Conservation (phyloP, 2,888 invertebrate genomes). For the Cantharis nigra region DNA sequence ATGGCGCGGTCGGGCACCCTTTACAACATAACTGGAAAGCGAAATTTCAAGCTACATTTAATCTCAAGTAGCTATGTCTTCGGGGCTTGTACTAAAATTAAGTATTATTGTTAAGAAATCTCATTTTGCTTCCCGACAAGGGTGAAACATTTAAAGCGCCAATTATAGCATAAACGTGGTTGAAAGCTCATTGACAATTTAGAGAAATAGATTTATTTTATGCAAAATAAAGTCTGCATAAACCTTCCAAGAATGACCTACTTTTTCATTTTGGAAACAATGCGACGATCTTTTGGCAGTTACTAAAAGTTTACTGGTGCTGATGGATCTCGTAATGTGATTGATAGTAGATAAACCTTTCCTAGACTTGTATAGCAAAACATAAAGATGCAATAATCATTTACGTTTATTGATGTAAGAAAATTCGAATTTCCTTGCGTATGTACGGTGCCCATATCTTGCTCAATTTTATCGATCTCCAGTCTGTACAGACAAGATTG, state of each 20-base stretch:
- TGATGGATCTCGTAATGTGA: neutral
- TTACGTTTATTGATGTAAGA: neutral
- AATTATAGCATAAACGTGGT: slow-evolving; percentile 12
- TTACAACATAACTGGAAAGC: neutral
- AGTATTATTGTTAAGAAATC: slow-evolving; percentile 15
- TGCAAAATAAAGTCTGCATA: slow-evolving; percentile 6
- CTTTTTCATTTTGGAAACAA: slow-evolving; percentile 6
- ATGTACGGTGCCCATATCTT: neutral
- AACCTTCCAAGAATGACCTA: slow-evolving; percentile 4
- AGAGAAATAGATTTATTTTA: slow-evolving; percentile 7
- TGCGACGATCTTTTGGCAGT: neutral
- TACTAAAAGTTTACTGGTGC: neutral
- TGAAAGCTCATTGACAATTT: slow-evolving; percentile 9
- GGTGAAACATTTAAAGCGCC: slow-evolving; percentile 10
- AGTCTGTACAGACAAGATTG: neutral
- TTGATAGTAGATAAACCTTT: neutral
- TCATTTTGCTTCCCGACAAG: slow-evolving; percentile 7
- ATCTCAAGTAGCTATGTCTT: slow-evolving; percentile 16
- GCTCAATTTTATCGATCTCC: neutral
- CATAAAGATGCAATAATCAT: neutral
- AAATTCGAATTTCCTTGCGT: neutral
- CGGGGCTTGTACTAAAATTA: slow-evolving; percentile 11
- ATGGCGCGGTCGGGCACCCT: neutral
- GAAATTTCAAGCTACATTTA: slow-evolving; percentile 20
- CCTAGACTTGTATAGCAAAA: neutral